Base-by-base conservation (phyloP, 1,140 invertebrate genomes). In the Coboldia fuscipes region DNA sequence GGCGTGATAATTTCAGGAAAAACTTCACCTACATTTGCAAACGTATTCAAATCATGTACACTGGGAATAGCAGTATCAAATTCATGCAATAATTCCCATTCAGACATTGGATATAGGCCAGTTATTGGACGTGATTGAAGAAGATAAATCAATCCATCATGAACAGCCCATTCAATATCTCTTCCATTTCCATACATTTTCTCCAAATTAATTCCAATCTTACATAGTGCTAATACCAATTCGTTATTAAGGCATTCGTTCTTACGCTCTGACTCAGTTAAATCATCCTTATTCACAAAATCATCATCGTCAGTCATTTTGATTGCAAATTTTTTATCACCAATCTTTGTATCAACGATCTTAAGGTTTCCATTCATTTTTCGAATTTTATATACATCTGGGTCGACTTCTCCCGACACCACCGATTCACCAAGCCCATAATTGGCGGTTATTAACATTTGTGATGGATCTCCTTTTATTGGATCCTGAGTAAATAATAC, bases 401-500 rank as follows among this genome's bases (percentile, higher is more conserved):
- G 78, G 39, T 82, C 78, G 1, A 70, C 61, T 18, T 58, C 49
- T 1, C 71, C 77, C 0, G 77, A 81, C 1, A 84, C 81, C 2
- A 85, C 78, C 37, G 66, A 72, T 61, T 86, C 81, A 40, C 82
- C 82, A 3, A 84, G 54, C 0, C 82, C 82, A 57, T 71, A 79
- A 53, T 83, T 81, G 1, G 78, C 72, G 12, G 77, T 79, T 33
- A 88, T 68, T 12, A 72, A 53, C 27, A 86, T 65, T 29, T 62
- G 45, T 2, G 61, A 56, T 0, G 74, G 68, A 52, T 78, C 68
- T 1, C 69, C 74, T 20, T 63, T 68, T 0, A 66, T 60, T 0
- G 82, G 81, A 52, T 85, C 69, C 34, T 66, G 60, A 0, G 81
- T 82, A 49, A 86, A 86, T 47, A 86, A 54, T 0, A 86, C 82